Evolutionary conservation across 1,140 invertebrate species (phyloP).

Genomic region (Drosophila guanche): DNA sequence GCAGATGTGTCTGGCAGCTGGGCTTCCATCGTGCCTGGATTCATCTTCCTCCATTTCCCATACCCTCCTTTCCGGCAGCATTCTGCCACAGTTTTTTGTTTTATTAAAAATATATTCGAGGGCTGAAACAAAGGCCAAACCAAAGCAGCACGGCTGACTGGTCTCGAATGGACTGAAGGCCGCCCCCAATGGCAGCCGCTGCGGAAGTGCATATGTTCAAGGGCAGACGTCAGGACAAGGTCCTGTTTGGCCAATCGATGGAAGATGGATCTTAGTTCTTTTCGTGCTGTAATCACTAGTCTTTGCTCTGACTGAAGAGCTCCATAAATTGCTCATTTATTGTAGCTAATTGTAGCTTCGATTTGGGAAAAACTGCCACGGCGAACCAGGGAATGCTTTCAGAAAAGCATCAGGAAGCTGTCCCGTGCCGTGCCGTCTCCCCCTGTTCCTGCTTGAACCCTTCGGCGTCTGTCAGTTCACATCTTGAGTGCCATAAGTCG

Average conservation of each 20-base stretch:
- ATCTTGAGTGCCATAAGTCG: constrained; percentile 83
- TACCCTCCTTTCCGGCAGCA: background rate
- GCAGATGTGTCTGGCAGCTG: constrained; percentile 80
- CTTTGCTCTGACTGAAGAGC: constrained; percentile 4
- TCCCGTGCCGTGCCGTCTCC: too few relatives aligned
- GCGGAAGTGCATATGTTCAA: constrained; percentile 76
- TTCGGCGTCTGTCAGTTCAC: constrained; percentile 81
- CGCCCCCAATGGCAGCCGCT: constrained; percentile 29
- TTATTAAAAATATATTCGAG: constrained; percentile 73
- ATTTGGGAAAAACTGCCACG: constrained; percentile 65
- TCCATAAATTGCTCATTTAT: constrained; percentile 83
- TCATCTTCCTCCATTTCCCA: constrained; percentile 24
- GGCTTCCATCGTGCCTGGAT: constrained; percentile 22
- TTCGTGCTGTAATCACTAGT: constrained; percentile 28
- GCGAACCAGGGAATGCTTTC: constrained; percentile 80
- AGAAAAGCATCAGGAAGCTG: constrained; percentile 60
- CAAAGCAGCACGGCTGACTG: constrained; percentile 35
- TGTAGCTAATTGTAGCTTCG: constrained; percentile 79
- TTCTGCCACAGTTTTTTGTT: constrained; percentile 55
- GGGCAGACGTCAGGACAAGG: constrained; percentile 57
- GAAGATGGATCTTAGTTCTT: constrained; percentile 12
- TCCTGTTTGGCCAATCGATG: constrained; percentile 56
- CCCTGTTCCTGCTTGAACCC: constrained; percentile 45
- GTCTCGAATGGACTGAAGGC: constrained; percentile 26
- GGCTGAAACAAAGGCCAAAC: constrained; percentile 60